Evolutionary conservation across 1,140 invertebrate genomes (phyloP), one percentile per base, ranked within the genome.

Genomic region (Scaptomyza pallida): DNA sequence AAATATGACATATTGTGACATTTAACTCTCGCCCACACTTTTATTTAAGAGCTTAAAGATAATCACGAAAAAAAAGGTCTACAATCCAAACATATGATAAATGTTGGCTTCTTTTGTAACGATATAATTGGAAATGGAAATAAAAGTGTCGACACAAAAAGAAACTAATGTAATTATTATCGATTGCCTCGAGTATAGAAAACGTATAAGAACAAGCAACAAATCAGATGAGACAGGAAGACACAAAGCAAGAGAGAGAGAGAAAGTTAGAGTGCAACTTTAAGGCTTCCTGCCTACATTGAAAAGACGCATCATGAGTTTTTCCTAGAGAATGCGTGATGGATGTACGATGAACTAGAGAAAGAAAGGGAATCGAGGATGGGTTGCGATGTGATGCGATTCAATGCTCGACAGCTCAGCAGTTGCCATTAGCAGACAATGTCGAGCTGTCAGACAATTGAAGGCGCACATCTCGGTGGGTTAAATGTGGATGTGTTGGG

Each of bases 341-440:
- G 51, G 41, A 64, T 57, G 48, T 37, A 41, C 15, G 19, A 57
- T 23, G 30, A 54, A 26, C 19, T 13, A 26, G 4, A 26, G 23
- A 26, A 4, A 23, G 37, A 8, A n/a, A 6, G 16, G 33, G 43
- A 10, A n/a, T 21, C 4, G 23, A 21, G 19, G 26, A 48, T 21
- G 6, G 23, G 23, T 5, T 26, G 23, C 23, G 23, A 43, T 33
- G 26, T 15, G 15, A 16, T 30, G 41, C 13, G 21, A 60, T 45
- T 43, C 23, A 35, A 23, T 23, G 15, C 26, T 51, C 17, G 23
- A 43, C 17, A 40, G 19, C n/a, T 60, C 41, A 30, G 44, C 51
- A 40, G 43, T 63, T 70, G 75, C 80, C 80, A 83, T 83, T 83
- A 83, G 72, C 79, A 75, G 79, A 69, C 75, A 52, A 75, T 64